Percentiles rank a stretch among this genome's conserved stretches.
phyloP scores from a whole-genome alignment of 2,113 vertebrate genomes.

The Hypomesus transpacificus region DNA sequence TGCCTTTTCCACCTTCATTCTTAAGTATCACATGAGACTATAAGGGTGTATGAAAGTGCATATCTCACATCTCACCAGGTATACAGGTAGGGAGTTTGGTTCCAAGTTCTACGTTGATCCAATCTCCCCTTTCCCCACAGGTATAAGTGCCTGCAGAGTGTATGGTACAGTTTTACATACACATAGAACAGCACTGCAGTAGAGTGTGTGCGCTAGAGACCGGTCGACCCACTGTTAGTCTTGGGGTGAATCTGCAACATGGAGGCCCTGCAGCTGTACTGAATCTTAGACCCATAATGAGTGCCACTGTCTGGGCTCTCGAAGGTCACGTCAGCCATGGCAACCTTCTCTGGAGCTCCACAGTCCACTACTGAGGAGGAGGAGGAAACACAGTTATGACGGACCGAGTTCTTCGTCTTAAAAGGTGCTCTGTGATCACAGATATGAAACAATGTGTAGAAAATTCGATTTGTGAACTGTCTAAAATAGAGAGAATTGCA shows the following conservation, averaged over 20 bases:
- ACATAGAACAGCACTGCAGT: not conserved
- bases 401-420: not conserved
- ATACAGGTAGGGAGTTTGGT: constrained; percentile 67
- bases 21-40: not conserved
- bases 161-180: not conserved
- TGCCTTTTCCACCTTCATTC: not conserved
- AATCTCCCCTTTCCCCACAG: constrained; percentile 73
- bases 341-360: constrained; percentile 70
- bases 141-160: constrained; percentile 72
- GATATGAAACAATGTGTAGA: constrained; percentile 28
- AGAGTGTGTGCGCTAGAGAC: not conserved
- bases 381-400: constrained; percentile 16
- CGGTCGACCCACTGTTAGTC: constrained; percentile 68
- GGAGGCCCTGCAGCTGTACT: constrained; percentile 77
- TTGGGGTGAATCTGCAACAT: constrained; percentile 71
- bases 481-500: too few species aligned
- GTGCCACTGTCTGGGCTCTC: constrained; percentile 80
- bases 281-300: constrained; percentile 75
- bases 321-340: constrained; percentile 76
- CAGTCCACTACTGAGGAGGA: constrained; percentile 83
- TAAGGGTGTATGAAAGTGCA: too few species aligned
- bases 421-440: constrained; percentile 36
- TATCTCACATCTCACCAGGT: constrained; percentile 68
- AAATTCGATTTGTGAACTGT: not conserved
- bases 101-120: constrained; percentile 75